Percentiles rank a stretch among this genome's conserved stretches.
These are phyloP conservation scores for Proteles cristata DNA, from an alignment of 2,113 vertebrate species.

Conservation along the genomic window DNA sequence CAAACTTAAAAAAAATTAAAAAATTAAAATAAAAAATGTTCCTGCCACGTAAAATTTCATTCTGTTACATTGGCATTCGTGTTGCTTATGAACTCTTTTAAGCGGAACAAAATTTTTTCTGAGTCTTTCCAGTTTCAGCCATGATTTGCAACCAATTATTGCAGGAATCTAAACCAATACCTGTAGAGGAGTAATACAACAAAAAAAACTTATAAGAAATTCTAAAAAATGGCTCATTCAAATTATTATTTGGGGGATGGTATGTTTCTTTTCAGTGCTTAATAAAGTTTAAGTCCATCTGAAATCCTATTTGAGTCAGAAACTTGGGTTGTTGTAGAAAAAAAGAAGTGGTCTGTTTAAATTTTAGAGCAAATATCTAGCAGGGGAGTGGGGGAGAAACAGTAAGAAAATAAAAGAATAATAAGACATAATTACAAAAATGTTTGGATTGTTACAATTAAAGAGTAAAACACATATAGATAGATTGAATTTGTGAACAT, in stretches of 20 bases:
- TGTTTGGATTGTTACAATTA: neutral
- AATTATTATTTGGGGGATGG: neutral
- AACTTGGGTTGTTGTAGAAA: neutral
- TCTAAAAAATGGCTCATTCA: neutral
- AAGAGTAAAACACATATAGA: neutral
- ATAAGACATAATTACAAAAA: neutral
- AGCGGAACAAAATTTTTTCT: neutral
- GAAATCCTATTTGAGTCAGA: neutral
- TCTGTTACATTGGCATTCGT: neutral
- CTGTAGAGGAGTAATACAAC: neutral
- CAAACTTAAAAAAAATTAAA: too few species aligned
- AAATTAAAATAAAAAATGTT: neutral
- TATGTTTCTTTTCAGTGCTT: neutral
- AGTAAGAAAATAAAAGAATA: neutral
- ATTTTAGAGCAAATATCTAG: constrained; percentile 28
- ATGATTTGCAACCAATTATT: neutral
- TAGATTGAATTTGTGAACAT: neutral
- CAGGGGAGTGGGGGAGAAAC: neutral
- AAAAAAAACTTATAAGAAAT: neutral
- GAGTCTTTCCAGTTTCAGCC: neutral
- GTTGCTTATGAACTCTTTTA: constrained; percentile 21
- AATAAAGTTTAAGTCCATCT: neutral
- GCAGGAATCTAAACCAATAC: constrained; percentile 27
- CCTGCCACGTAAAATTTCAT: neutral
- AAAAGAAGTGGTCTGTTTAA: neutral